These are phyloP conservation scores for Euspilapteryx auroguttella DNA, from an alignment of 2,888 invertebrate species.

Conservation along the genomic window DNA sequence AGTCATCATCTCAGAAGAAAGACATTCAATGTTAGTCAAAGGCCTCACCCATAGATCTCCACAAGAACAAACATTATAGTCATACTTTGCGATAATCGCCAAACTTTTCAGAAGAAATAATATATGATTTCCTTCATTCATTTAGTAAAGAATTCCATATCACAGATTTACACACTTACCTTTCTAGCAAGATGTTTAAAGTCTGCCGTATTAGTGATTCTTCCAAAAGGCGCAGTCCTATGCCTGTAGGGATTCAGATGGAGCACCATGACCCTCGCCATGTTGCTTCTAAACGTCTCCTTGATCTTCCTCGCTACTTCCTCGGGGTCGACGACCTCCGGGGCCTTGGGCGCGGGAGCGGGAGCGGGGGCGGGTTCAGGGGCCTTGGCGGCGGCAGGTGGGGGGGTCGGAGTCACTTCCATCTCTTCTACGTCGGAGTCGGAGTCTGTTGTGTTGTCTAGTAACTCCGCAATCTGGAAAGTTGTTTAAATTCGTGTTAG, in stretches of 20 bases:
- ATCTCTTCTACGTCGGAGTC: constrained; percentile 13
- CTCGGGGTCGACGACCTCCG: constrained; percentile 24
- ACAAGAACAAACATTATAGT: too few relatives aligned
- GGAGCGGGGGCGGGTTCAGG: constrained; percentile 9
- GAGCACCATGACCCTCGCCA: constrained; percentile 81
- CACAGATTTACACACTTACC: constrained; percentile 48
- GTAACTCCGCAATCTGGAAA: constrained; percentile 40
- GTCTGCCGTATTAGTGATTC: constrained; percentile 87
- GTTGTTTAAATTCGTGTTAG: constrained; percentile 5
- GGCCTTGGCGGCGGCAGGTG: constrained; percentile 1
- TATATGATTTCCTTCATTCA: neutral
- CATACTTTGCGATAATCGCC: too few relatives aligned
- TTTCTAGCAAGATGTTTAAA: constrained; percentile 94
- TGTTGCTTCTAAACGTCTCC: constrained; percentile 80
- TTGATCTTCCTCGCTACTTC: constrained; percentile 72
- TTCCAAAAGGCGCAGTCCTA: constrained; percentile 79
- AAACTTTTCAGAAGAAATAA: too few relatives aligned
- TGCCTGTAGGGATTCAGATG: constrained; percentile 88
- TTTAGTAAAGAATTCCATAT: neutral
- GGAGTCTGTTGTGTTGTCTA: constrained; percentile 32
- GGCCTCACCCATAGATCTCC: neutral
- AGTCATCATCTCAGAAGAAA: too few relatives aligned
- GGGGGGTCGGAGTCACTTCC: neutral
- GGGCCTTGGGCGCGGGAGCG: constrained; percentile 4
- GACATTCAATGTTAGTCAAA: too few relatives aligned